Evolutionary conservation across 2,113 vertebrate genomes (phyloP), one percentile per base, ranked within the genome.

Genomic region (Aptenodytes forsteri): DNA sequence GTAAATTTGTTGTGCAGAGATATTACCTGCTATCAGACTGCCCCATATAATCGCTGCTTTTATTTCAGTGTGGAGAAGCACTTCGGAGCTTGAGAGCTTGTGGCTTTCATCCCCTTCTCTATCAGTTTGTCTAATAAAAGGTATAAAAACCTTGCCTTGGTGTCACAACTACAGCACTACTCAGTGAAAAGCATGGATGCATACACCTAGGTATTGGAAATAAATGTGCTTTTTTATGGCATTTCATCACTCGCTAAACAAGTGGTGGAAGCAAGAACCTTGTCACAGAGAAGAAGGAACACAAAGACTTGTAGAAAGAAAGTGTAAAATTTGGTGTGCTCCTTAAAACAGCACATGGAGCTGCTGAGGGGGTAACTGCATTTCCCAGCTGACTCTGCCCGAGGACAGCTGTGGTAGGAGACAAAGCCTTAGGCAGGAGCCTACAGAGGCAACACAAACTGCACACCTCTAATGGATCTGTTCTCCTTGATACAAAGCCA

Each of bases 171-270:
- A 29, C 32, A 79, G 66, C 36, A 44, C 40, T 61, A 11, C 44
- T 55, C 0, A 0, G 50, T 8, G 8, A 72, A 91, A 79, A 69
- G 40, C 50, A n/a, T 0, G 16, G 36, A 38, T 6, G 4, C 29
- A 7, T 19, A 52, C 12, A 71, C 13, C 14, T 6, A 65, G 50
- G 36, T 42, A 47, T 0, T 34, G 38, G 62, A 92, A 95, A 73
- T 61, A 23, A 58, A 64, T 11, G 22, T 76, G 50, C 40, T 86
- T 93, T 90, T 73, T 70, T 13, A 61, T 0, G 0, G 54, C 54
- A 56, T 54, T 72, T 83, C 58, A 18, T 72, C 36, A 49, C 71
- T 85, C 34, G 15, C n/a, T 76, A 36, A 87, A 79, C 49, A 86
- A 83, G 34, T 5, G 22, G 22, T 20, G n/a, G 79, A 80, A 70